phyloP scores from a whole-genome alignment of 1,140 invertebrate species.

The Globodera rostochiensis region DNA sequence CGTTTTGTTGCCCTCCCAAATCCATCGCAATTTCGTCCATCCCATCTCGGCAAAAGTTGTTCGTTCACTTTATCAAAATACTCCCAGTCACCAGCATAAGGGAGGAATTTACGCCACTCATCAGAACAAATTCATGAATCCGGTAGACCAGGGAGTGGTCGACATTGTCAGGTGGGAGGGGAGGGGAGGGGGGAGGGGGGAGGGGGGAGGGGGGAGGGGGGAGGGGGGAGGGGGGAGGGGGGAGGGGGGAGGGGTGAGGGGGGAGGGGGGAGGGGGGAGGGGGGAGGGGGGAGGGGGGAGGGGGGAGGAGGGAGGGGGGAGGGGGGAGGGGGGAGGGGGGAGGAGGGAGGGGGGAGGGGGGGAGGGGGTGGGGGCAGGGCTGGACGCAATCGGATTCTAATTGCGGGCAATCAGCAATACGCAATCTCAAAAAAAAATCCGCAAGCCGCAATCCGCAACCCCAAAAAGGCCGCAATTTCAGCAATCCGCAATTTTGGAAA shows the following conservation, averaged over 20 bases:
- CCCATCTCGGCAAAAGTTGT: neutral
- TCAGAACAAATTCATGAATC: neutral
- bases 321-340: neutral
- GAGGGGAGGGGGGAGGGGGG: neutral
- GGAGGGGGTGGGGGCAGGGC: neutral
- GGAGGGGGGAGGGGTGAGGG: too few relatives aligned
- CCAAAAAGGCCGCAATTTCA: neutral
- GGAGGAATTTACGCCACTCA: conserved; percentile 21
- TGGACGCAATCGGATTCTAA: conserved; percentile 15
- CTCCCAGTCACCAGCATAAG: conserved; percentile 12
- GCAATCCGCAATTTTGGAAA: neutral
- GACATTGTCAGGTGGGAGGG: conserved; percentile 5
- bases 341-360: neutral
- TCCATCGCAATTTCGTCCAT: neutral
- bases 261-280: neutral
- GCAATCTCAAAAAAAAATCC: too few relatives aligned
- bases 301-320: neutral
- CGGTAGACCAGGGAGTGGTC: neutral
- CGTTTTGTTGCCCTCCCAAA: conserved; percentile 10
- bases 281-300: neutral
- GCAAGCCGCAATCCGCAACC: too few relatives aligned
- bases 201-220: too few relatives aligned
- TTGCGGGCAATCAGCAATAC: conserved; percentile 7
- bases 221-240: too few relatives aligned
- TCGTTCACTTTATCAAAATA: neutral